Evolutionary conservation across 2,113 vertebrate genomes (phyloP).

Genomic region (Fregetta grallaria): DNA sequence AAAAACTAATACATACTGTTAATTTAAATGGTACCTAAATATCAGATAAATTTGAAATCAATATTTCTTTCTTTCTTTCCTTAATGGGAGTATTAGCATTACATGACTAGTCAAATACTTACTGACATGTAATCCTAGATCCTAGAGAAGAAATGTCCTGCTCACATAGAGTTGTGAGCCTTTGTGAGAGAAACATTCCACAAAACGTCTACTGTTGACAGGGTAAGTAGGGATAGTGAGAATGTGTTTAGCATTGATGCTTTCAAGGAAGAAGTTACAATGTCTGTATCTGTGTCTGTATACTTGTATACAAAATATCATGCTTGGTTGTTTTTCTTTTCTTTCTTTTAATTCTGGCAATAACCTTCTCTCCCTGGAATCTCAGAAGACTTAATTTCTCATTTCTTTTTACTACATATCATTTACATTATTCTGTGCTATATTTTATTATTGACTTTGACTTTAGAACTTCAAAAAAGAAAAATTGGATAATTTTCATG

Average conservation of each 20-base stretch:
- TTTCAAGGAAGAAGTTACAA: not conserved
- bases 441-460: not conserved
- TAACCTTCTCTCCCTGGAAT: not conserved
- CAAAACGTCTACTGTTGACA: not conserved
- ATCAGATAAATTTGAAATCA: not conserved
- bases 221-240: not conserved
- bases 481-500: not conserved
- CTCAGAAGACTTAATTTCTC: not conserved
- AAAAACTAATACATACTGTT: not conserved
- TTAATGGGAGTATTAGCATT: not conserved
- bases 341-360: not conserved
- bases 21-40: not conserved
- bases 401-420: not conserved
- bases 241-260: not conserved
- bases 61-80: not conserved
- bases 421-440: not conserved
- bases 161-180: not conserved
- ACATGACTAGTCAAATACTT: not conserved
- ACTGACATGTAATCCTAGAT: not conserved
- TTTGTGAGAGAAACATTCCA: not conserved
- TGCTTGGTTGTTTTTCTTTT: not conserved
- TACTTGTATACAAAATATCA: not conserved
- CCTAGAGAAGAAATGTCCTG: not conserved
- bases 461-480: not conserved
- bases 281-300: not conserved